These are phyloP conservation scores for Paramisgurnus dabryanus DNA, from an alignment of 2,113 vertebrate genomes.

Conservation along the genomic window DNA sequence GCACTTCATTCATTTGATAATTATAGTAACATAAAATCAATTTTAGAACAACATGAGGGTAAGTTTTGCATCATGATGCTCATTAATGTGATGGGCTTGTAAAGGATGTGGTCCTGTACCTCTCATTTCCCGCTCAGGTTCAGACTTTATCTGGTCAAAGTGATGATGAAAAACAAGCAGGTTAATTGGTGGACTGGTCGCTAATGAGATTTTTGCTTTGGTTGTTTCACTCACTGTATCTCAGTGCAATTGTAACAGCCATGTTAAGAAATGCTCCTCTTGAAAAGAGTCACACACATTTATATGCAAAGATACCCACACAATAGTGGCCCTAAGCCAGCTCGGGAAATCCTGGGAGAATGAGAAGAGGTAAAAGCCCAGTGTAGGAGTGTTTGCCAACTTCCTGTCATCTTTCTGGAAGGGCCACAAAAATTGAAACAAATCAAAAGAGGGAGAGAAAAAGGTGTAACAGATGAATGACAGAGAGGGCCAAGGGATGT, in stretches of 20 bases:
- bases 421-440: constrained; percentile 57
- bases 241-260: not conserved
- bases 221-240: not conserved
- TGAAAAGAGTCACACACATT: not conserved
- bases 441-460: constrained; percentile 7
- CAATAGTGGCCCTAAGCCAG: constrained; percentile 31
- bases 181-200: constrained; percentile 65
- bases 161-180: constrained; percentile 35
- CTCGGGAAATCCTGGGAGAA: constrained; percentile 47
- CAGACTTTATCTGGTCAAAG: not conserved
- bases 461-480: constrained; percentile 6
- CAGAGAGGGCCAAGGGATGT: constrained; percentile 4
- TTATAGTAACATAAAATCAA: no score
- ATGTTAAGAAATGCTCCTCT: constrained; percentile 1
- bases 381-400: constrained; percentile 68
- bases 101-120: not conserved
- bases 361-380: constrained; percentile 58
- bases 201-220: constrained; percentile 56
- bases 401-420: constrained; percentile 69
- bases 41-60: no score
- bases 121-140: not conserved
- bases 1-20: not conserved
- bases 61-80: not conserved
- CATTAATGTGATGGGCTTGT: not conserved
- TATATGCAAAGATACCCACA: constrained; percentile 15